These are phyloP conservation scores for Mimas tiliae DNA, from an alignment of 2,888 invertebrate genomes.

Conservation along the genomic window DNA sequence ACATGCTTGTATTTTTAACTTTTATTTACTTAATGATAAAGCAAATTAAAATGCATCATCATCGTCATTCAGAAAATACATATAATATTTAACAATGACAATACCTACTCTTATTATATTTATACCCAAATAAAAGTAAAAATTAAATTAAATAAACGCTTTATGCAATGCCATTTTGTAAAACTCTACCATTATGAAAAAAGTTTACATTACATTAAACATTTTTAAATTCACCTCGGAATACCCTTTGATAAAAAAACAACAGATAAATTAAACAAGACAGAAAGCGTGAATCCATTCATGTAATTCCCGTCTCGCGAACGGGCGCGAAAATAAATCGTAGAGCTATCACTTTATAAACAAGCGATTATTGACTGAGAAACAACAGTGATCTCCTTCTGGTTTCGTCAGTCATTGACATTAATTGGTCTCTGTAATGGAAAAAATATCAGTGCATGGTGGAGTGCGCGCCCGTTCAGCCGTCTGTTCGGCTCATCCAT, in stretches of 20 bases:
- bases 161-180: not conserved
- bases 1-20: too few species aligned
- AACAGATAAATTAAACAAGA: not conserved
- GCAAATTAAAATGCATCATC: too few species aligned
- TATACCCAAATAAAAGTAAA: too few species aligned
- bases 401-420: slow-evolving; percentile 76
- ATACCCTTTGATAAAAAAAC: slow-evolving; percentile 1
- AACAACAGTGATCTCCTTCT: slow-evolving; percentile 65
- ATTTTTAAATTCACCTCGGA: not conserved
- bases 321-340: slow-evolving; percentile 31
- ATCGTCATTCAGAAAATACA: too few species aligned
- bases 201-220: not conserved
- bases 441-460: slow-evolving; percentile 74
- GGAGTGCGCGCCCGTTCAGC: slow-evolving; percentile 54
- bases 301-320: slow-evolving; percentile 8
- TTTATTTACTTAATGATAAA: too few species aligned
- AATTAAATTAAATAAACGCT: not conserved
- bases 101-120: too few species aligned
- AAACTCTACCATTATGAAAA: not conserved
- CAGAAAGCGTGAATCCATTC: slow-evolving; percentile 8
- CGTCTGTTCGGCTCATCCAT: slow-evolving; percentile 46
- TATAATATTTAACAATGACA: too few species aligned
- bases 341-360: slow-evolving; percentile 48
- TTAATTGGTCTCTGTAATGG: slow-evolving; percentile 70
- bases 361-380: slow-evolving; percentile 61